phyloP scores from a whole-genome alignment of 2,888 invertebrate species.

The Hipparchia semele region DNA sequence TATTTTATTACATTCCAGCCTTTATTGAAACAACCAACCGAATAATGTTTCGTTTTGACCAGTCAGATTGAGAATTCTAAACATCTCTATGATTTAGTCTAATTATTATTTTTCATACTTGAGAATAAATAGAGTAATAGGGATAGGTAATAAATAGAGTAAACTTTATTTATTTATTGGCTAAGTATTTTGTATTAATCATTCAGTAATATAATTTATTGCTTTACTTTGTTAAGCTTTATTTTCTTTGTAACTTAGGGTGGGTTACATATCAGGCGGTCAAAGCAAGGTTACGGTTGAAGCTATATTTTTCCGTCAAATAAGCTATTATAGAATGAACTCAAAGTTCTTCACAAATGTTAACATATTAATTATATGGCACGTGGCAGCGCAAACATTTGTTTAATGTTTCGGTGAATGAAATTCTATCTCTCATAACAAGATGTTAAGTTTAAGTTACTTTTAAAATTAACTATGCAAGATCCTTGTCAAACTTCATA shows the following conservation, averaged over 20 bases:
- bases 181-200: not conserved
- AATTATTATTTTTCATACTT: constrained; percentile 2
- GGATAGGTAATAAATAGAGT: not conserved
- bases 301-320: too few relatives aligned
- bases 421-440: not conserved
- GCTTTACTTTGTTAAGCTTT: not conserved
- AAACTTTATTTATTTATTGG: not conserved
- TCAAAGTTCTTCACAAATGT: not conserved
- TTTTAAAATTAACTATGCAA: constrained; percentile 5
- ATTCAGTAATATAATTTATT: not conserved
- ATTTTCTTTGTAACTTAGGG: not conserved
- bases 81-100: not conserved
- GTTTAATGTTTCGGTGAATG: not conserved
- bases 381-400: not conserved
- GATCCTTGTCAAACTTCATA: constrained; percentile 5
- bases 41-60: constrained; percentile 56
- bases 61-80: constrained; percentile 14
- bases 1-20: constrained; percentile 77
- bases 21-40: constrained; percentile 64
- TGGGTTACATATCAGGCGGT: too few relatives aligned
- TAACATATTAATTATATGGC: not conserved
- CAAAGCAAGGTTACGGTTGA: too few relatives aligned
- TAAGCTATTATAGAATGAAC: too few relatives aligned
- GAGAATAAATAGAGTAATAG: constrained; percentile 1
- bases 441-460: constrained; percentile 1